Conservation (phyloP, 2,797 vertebrate species). For the Halcyon badia region DNA sequence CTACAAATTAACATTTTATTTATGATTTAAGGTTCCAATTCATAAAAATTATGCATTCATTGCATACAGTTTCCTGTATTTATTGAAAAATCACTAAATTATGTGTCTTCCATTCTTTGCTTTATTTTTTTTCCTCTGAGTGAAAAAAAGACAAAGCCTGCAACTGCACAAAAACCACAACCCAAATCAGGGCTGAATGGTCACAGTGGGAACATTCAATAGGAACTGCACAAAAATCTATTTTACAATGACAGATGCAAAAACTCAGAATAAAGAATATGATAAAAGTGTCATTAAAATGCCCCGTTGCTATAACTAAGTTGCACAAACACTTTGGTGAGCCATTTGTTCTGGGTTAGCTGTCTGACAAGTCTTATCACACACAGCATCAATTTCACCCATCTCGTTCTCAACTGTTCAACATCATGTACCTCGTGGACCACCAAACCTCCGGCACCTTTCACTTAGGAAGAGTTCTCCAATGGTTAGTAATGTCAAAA, state of each 20-base stretch:
- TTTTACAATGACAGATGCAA: neutral
- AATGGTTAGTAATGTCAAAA: neutral
- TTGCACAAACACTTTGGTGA: neutral
- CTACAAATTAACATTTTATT: slow-evolving; percentile 81
- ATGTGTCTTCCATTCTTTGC: neutral
- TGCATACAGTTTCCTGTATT: slow-evolving; percentile 57
- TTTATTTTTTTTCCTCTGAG: neutral
- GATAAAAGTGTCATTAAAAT: neutral
- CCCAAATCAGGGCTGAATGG: neutral
- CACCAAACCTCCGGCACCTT: neutral
- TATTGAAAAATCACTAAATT: slow-evolving; percentile 29
- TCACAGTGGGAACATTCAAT: neutral
- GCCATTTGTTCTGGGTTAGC: neutral
- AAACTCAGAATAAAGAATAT: neutral
- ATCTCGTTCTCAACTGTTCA: neutral
- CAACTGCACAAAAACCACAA: neutral
- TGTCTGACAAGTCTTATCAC: neutral
- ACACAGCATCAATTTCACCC: neutral
- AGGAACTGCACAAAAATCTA: neutral
- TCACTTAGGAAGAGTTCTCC: neutral
- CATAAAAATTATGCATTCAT: slow-evolving; percentile 67
- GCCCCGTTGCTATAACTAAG: neutral
- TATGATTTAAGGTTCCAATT: slow-evolving; percentile 73
- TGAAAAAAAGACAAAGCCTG: neutral
- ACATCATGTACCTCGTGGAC: neutral